Base-by-base conservation (phyloP, 2,888 invertebrate genomes). In the Epistrophe eligans region DNA sequence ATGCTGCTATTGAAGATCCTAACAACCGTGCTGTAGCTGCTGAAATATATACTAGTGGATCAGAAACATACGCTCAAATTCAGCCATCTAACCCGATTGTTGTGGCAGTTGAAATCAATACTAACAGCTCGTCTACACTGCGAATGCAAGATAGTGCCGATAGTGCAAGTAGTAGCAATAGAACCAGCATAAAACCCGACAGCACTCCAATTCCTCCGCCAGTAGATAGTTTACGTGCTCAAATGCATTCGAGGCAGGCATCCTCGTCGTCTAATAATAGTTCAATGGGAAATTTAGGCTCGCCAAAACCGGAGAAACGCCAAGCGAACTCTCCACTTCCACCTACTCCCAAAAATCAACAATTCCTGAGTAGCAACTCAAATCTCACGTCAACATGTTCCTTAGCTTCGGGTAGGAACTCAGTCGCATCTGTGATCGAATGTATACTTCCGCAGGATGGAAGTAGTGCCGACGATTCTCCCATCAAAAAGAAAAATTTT, bases 281-380 rank as follows among this genome's bases (percentile, higher is more conserved):
- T 88, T 96, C 96, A 7, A 95, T 95, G 88, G 95, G 95, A 40
- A 96, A 96, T 90, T 93, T 96, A n/a, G 96, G 97, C 15, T 97
- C 97, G 0, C 97, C 97, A 0, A 97, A 97, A 91, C 97, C 97
- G 0, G 97, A 98, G 92, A 97, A 97, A 93, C 95, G 98, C 3
- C 97, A 97, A 92, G 97, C 97, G 0, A 98, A 98, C 92, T 97
- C 97, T 0, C 98, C 97, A 0, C 92, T 97, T 38, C 97, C 97
- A 7, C 97, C 97, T 4, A 97, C 97, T 2, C 97, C 97, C 17
- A 93, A 93, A 79, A 89, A 88, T 81, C 80, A 89, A 24, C 89
- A 87, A 76, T 87, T 87, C 58, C 50, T 87, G 24, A 89, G 67
- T 77, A 93, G 92, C 81, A 92, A 90, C 57, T 90, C 90, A 52